Conservation (phyloP, 2,888 invertebrate species). For the Apantesis nais region DNA sequence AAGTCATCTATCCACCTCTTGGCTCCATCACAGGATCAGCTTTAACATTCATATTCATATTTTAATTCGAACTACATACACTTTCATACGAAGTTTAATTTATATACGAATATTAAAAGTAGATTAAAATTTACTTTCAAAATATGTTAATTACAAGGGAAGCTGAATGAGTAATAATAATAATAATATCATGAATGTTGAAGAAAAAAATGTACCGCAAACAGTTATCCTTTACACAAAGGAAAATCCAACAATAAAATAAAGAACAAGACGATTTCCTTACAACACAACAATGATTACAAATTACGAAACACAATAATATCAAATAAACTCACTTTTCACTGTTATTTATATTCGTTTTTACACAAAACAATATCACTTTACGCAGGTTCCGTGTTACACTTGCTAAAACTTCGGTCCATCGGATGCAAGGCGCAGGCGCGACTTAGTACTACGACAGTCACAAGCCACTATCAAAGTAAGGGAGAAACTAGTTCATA, state of each 20-base stretch:
- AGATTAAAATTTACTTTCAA: neutral
- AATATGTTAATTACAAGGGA: neutral
- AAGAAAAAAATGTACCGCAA: neutral
- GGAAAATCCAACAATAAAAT: constrained; percentile 26
- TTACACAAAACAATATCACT: constrained; percentile 72
- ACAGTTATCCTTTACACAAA: constrained; percentile 28
- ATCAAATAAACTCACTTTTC: constrained; percentile 66
- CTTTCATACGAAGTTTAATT: neutral
- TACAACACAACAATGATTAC: neutral
- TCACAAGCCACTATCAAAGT: constrained; percentile 52
- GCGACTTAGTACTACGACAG: constrained; percentile 56
- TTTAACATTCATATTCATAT: neutral
- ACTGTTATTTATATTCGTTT: constrained; percentile 55
- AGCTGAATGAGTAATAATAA: neutral
- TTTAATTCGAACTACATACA: neutral
- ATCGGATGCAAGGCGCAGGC: constrained; percentile 78
- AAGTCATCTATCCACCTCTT: no score
- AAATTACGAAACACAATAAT: constrained; percentile 10
- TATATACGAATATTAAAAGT: neutral
- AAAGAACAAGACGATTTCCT: neutral
- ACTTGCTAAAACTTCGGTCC: constrained; percentile 76
- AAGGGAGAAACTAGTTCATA: neutral
- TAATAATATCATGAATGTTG: neutral
- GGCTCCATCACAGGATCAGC: neutral
- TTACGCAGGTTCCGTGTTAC: constrained; percentile 68